Evolutionary conservation across 1,140 invertebrate genomes (phyloP), one percentile per base, ranked within the genome.

Genomic region (Tetragonula clypearis): DNA sequence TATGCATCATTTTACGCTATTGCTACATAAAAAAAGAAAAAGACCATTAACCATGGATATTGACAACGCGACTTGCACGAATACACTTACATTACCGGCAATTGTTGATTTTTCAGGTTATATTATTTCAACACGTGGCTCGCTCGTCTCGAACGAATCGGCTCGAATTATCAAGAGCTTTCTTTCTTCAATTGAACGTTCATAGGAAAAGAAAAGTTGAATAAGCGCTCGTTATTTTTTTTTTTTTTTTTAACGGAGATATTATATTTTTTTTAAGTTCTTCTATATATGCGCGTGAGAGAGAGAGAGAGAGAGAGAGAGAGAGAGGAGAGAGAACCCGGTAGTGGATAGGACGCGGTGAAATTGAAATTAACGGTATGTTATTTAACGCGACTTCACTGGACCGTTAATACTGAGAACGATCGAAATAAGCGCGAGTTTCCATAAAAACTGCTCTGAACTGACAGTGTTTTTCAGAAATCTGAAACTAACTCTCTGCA

Each of bases 41-140:
- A 35, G 35, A 35, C 35, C 8, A 49, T 49, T 49, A 49, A 49
- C 8, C 41, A 49, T 49, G 8, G 6, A 8, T 9, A 0, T 49
- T 49, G 6, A 49, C 41, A 8, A 49, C 41, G 41, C 41, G 41
- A 49, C 11, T 62, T n/a, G 11, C 4, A 62, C 12, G 60, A 23
- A 62, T 3, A 23, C 5, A 23, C 23, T 62, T n/a, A 2, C 35
- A 17, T n/a, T 83, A 41, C 66, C 9, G 26, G 21, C 49, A 21
- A 26, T 66, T 49, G n/a, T 55, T 55, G 1, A 19, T 73, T 60
- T 65, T 81, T 26, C 35, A 55, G 6, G 71, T 82, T 81, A 53
- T 60, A 73, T 30, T n/a, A 30, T 23, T 62, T 62, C 15, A n/a
- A 35, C 23, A n/a, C 12, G 12, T n/a, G 12, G n/a, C 3, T 62